Evolutionary conservation across 1,140 invertebrate species (phyloP).

Genomic region (Neodiprion lecontei): DNA sequence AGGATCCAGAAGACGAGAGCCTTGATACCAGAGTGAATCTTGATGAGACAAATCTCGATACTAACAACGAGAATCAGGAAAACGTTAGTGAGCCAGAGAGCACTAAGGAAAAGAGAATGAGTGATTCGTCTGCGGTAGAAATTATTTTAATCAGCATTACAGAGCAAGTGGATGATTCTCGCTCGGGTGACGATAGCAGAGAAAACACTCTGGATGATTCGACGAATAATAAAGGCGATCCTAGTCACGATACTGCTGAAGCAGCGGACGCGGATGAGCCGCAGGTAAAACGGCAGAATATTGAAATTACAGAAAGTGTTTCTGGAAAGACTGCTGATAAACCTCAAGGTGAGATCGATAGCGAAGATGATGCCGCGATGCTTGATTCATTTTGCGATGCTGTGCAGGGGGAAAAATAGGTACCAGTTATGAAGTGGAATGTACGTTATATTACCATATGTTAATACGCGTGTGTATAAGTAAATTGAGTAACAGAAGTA

Average conservation of each 20-base stretch:
- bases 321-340: no score
- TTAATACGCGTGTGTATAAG: no score
- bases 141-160: not conserved
- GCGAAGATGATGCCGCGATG: not conserved
- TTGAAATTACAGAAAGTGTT: not conserved
- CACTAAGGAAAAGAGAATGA: not conserved
- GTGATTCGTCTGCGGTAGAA: not conserved
- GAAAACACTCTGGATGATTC: not conserved
- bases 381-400: not conserved
- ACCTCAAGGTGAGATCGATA: not conserved
- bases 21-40: no score
- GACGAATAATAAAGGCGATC: not conserved
- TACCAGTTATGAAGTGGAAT: not conserved
- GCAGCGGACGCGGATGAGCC: not conserved
- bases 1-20: no score
- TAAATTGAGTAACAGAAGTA: no score
- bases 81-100: not conserved
- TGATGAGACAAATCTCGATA: no score
- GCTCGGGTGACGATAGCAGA: not conserved
- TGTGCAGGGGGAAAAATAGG: not conserved
- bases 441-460: no score
- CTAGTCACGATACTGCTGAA: not conserved
- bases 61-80: no score
- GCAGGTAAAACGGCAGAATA: not conserved
- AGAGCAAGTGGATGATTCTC: not conserved